Base-by-base conservation (phyloP, 1,140 invertebrate genomes). In the Cydia fagiglandana region DNA sequence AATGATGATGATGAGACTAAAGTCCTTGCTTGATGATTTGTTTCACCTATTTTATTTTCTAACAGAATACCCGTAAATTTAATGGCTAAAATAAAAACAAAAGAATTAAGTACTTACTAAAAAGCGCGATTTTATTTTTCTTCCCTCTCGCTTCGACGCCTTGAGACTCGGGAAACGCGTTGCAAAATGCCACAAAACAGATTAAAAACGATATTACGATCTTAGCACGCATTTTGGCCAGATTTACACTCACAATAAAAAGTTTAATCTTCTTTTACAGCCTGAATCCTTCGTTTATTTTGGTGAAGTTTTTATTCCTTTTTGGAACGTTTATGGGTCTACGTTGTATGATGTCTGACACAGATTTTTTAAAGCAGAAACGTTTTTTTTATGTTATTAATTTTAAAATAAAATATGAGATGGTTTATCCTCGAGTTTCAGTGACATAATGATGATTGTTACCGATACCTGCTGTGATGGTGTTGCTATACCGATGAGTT, bases 61-160 rank as follows among this genome's bases (percentile, higher is more conserved):
- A 30, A 30, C 2, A 30, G 0, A 24, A 24, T 24, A 24, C 24
- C 30, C 30, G 30, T 30, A 30, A 30, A 30, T 30, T 2, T 30
- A 30, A 30, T 30, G 30, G 0, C 50, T 17, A 7, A 53, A 53
- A n/a, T 53, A 17, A 53, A n/a, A 53, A 17, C n/a, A 61, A 24
- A 24, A 41, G 38, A 41, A 10, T 9, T 12, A 24, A 12, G 56
- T 61, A 78, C 84, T 88, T 77, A 87, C 87, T 79, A 73, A 84
- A 84, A 5, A 88, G 77, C 1, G 84, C 86, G 28, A 86, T 84
- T 77, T 89, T 89, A 79, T 89, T 89, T 77, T 87, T 87, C 78
- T 88, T 88, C 17, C 88, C 86, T 76, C 86, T 83, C 9, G 80
- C 76, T 80, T 88, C 86, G 24, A 87, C 74, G 75, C 77, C 75